Conservation (phyloP, 2,797 vertebrate genomes). For the Chelon auratus region DNA sequence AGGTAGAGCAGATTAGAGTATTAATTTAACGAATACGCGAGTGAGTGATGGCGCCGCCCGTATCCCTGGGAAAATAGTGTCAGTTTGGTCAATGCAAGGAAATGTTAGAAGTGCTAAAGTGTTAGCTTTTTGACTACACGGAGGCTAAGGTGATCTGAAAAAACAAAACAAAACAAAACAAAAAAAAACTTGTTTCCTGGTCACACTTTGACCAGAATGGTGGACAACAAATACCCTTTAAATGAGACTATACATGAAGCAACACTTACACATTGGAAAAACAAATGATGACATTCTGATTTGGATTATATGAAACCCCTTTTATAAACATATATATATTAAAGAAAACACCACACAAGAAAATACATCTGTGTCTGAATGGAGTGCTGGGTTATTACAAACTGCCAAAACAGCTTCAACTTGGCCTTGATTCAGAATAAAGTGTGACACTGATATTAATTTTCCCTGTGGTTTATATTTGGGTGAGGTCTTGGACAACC, state of each 20-base stretch:
- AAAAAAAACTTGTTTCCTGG: background rate
- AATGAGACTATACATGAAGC: background rate
- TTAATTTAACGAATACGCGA: too few relatives aligned
- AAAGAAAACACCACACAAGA: conserved; percentile 52
- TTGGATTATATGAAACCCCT: conserved; percentile 46
- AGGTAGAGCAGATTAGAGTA: too few relatives aligned
- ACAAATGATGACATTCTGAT: conserved; percentile 14
- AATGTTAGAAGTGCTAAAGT: too few relatives aligned
- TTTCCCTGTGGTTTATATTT: conserved; percentile 25
- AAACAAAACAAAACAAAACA: too few relatives aligned
- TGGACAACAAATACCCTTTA: conserved; percentile 20
- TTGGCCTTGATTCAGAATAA: conserved; percentile 37
- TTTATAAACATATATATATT: conserved; percentile 28
- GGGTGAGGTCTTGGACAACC: conserved; percentile 38
- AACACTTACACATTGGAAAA: conserved; percentile 57
- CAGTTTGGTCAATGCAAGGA: too few relatives aligned
- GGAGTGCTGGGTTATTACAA: conserved; percentile 42
- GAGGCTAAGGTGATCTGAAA: too few relatives aligned
- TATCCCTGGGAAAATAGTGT: too few relatives aligned
- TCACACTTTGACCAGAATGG: conserved; percentile 8
- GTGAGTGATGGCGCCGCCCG: too few relatives aligned
- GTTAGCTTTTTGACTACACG: too few relatives aligned
- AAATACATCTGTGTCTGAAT: conserved; percentile 36
- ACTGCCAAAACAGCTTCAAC: conserved; percentile 54
- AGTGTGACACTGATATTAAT: conserved; percentile 46